A percentile compares a stretch with the other conserved stretches of the same genome.
Evolutionary conservation across 2,113 vertebrate species (phyloP).

Genomic region (Rhegmatorhina hoffmannsi): DNA sequence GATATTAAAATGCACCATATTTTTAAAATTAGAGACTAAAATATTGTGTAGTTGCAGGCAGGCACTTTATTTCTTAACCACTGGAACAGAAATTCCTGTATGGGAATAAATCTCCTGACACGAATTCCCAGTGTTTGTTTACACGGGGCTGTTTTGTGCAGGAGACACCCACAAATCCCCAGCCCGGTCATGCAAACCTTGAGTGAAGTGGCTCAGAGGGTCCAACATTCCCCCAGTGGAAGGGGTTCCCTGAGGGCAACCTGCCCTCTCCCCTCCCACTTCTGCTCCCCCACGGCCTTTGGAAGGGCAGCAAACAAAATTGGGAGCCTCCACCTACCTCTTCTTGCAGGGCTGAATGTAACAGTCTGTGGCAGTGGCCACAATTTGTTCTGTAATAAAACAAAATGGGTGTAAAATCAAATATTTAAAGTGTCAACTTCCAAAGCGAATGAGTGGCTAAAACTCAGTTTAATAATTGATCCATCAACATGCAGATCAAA

Average conservation of each 20-base stretch:
- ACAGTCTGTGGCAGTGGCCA: conserved; percentile 18
- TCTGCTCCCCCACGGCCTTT: not conserved
- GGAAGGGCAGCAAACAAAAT: not conserved
- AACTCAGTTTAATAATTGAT: conserved; percentile 64
- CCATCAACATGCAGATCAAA: conserved; percentile 69
- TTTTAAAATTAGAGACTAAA: conserved; percentile 93
- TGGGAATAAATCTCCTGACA: not conserved
- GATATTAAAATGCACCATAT: conserved; percentile 91
- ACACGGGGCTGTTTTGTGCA: not conserved
- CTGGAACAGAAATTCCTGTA: conserved; percentile 69
- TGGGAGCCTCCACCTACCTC: not conserved
- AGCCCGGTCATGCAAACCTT: not conserved
- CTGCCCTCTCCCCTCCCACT: not conserved
- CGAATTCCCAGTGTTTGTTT: not conserved
- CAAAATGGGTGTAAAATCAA: conserved; percentile 60
- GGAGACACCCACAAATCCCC: not conserved
- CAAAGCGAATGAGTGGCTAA: conserved; percentile 43
- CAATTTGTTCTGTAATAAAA: conserved; percentile 55
- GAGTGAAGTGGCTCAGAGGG: not conserved
- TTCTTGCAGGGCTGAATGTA: not conserved
- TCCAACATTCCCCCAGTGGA: not conserved
- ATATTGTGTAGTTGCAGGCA: conserved; percentile 83
- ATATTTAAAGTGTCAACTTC: conserved; percentile 71
- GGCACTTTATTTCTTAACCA: conserved; percentile 85
- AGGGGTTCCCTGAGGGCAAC: not conserved